Conservation (phyloP, 2,113 vertebrate genomes). For the Antennarius striatus region DNA sequence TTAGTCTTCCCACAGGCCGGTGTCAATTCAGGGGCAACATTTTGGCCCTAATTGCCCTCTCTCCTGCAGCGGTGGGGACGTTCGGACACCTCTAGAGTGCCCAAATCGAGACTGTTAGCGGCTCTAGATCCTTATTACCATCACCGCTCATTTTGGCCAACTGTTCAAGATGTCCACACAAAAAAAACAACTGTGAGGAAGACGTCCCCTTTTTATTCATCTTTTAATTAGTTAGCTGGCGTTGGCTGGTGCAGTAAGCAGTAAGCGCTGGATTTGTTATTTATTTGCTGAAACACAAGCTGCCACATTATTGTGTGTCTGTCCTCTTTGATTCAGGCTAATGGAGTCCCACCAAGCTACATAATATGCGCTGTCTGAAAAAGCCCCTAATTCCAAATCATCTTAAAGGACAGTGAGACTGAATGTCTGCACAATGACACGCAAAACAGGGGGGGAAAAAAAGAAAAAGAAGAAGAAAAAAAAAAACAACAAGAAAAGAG, state of each 20-base stretch:
- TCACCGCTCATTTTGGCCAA: constrained; percentile 39
- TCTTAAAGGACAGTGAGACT: constrained; percentile 69
- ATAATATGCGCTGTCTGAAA: constrained; percentile 70
- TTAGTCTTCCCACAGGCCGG: constrained; percentile 57
- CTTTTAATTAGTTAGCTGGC: constrained; percentile 76
- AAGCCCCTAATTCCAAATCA: constrained; percentile 79
- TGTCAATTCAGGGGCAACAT: constrained; percentile 50
- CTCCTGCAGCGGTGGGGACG: constrained; percentile 39
- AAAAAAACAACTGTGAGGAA: constrained; percentile 25
- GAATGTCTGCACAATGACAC: constrained; percentile 56
- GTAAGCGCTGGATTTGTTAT: constrained; percentile 73
- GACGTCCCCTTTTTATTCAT: constrained; percentile 59
- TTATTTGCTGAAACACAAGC: constrained; percentile 76
- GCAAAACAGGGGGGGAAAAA: not conserved
- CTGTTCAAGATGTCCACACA: constrained; percentile 18
- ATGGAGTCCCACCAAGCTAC: constrained; percentile 77
- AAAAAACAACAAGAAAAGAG: constrained; percentile 20
- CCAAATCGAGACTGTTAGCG: constrained; percentile 33
- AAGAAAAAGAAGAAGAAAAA: constrained; percentile 17
- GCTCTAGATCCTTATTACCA: constrained; percentile 54
- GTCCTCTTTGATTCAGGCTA: constrained; percentile 78
- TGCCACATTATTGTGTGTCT: constrained; percentile 68
- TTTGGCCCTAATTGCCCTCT: constrained; percentile 48
- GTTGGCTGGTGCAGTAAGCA: constrained; percentile 69
- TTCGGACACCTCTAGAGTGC: constrained; percentile 15